Evolutionary conservation across 2,797 vertebrate genomes (phyloP).

Genomic region (Rhinella marina): DNA sequence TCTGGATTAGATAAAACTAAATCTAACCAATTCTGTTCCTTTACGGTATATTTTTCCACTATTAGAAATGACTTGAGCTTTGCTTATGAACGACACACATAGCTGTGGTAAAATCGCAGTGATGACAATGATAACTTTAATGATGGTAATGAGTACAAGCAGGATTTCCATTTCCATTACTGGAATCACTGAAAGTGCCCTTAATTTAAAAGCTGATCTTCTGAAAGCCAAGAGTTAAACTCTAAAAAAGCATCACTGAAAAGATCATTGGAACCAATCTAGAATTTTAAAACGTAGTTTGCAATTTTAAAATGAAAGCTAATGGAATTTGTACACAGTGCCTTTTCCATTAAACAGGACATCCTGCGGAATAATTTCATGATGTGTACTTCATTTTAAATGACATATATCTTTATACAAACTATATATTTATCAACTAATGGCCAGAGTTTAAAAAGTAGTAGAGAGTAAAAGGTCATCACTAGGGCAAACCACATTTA

Average conservation of each 20-base stretch:
- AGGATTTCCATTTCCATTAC: slow-evolving; percentile 77
- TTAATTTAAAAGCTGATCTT: slow-evolving; percentile 65
- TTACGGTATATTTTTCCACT: slow-evolving; percentile 21
- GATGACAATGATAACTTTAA: slow-evolving; percentile 75
- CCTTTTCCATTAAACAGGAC: slow-evolving; percentile 67
- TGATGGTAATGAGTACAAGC: slow-evolving; percentile 76
- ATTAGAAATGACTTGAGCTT: slow-evolving; percentile 64
- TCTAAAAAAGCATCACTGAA: slow-evolving; percentile 65
- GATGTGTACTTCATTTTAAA: slow-evolving; percentile 29
- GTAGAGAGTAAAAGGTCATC: slow-evolving; percentile 28
- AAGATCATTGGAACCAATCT: slow-evolving; percentile 66
- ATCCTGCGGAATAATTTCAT: slow-evolving; percentile 54
- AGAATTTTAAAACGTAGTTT: slow-evolving; percentile 73
- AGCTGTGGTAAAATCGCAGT: slow-evolving; percentile 63
- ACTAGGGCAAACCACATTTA: slow-evolving; percentile 26
- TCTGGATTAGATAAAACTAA: not conserved
- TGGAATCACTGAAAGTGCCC: slow-evolving; percentile 68
- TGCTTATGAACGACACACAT: slow-evolving; percentile 57
- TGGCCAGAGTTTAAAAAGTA: not conserved
- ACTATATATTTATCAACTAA: slow-evolving; percentile 44
- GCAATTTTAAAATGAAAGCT: slow-evolving; percentile 71
- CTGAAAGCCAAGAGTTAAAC: slow-evolving; percentile 64
- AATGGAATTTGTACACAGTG: slow-evolving; percentile 66
- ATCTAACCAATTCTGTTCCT: not conserved
- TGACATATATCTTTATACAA: slow-evolving; percentile 26